Conservation (phyloP, 2,797 vertebrate species). For the Caiman crocodilus region DNA sequence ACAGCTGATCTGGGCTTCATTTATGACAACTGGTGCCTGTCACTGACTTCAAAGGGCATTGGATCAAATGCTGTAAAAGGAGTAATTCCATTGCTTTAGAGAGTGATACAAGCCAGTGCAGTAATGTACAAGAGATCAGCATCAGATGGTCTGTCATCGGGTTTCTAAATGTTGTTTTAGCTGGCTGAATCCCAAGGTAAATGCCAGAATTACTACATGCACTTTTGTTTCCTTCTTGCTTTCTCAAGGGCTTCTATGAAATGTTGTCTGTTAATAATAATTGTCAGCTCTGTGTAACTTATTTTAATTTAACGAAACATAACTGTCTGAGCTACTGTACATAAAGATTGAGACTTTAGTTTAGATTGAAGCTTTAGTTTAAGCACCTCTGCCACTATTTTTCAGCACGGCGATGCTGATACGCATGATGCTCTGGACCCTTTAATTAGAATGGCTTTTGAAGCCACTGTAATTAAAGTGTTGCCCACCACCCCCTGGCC, state of each 20-base stretch:
- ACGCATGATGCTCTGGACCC: too few species aligned
- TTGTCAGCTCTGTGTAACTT: not conserved
- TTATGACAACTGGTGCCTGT: accelerated
- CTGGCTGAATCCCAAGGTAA: not conserved
- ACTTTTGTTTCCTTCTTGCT: not conserved
- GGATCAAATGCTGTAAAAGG: not conserved
- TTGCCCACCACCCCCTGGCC: too few species aligned
- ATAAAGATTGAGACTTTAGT: not conserved
- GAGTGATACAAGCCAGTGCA: not conserved
- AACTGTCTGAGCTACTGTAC: not conserved
- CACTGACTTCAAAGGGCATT: not conserved
- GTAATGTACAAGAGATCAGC: not conserved
- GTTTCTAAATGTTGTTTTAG: not conserved
- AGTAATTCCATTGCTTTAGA: not conserved
- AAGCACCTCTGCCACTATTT: too few species aligned
- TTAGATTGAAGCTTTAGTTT: not conserved
- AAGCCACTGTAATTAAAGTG: too few species aligned
- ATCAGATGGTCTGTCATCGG: not conserved
- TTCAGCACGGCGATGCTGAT: too few species aligned
- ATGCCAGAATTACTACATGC: not conserved
- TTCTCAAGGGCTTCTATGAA: not conserved
- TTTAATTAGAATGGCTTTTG: too few species aligned
- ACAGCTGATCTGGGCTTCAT: not conserved
- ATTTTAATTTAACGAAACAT: not conserved
- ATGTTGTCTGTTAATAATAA: not conserved